Conservation (phyloP, 2,113 vertebrate species). For the Symphodus melops region DNA sequence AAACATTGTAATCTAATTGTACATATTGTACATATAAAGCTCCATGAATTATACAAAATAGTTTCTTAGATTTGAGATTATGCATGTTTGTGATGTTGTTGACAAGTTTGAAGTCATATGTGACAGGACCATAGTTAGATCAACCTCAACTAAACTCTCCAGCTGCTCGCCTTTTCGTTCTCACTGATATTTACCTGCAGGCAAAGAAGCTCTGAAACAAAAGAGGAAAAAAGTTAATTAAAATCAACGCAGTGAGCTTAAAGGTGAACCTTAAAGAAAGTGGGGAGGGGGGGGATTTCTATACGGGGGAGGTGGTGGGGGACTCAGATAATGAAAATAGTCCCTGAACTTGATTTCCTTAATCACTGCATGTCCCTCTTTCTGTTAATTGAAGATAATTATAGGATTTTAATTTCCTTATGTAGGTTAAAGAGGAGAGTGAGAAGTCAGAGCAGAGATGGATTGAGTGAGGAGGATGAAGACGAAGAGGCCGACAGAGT, state of each 20-base stretch:
- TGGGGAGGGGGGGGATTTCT: not conserved
- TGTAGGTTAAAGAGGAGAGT: slow-evolving; percentile 86
- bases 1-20: no score
- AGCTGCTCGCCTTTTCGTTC: not conserved
- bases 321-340: slow-evolving; percentile 80
- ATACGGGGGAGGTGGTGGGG: not conserved
- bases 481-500: slow-evolving; percentile 56
- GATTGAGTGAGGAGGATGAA: slow-evolving; percentile 71
- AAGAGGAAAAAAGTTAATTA: slow-evolving; percentile 80
- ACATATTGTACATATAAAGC: no score
- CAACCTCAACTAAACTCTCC: no score
- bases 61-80: no score
- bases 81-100: no score
- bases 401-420: slow-evolving; percentile 88
- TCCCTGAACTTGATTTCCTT: slow-evolving; percentile 84
- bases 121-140: no score
- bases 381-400: slow-evolving; percentile 88
- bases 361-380: slow-evolving; percentile 86
- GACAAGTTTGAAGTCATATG: no score
- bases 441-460: slow-evolving; percentile 73
- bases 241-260: slow-evolving; percentile 71
- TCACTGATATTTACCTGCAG: not conserved
- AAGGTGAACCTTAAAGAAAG: slow-evolving; percentile 81
- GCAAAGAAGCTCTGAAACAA: not conserved
- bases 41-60: no score